Evolutionary conservation across 2,113 vertebrate genomes (phyloP).

Genomic region (Abramis brama): DNA sequence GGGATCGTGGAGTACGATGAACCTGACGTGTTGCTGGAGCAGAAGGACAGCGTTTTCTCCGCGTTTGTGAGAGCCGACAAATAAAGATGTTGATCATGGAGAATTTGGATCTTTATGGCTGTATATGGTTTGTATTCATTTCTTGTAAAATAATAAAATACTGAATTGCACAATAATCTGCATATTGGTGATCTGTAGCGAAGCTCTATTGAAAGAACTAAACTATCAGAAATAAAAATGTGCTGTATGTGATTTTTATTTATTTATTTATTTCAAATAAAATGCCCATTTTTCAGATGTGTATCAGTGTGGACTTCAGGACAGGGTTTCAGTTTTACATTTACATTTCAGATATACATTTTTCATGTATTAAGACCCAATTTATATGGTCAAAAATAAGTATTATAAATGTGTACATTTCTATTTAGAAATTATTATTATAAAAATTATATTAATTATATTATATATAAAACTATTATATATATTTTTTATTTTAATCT

Average conservation of each 20-base stretch:
- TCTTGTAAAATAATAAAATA: neutral
- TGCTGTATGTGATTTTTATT: neutral
- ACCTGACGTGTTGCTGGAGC: conserved; percentile 86
- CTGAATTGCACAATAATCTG: neutral
- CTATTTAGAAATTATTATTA: no score
- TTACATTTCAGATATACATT: no score
- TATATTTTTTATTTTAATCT: no score
- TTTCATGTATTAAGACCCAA: no score
- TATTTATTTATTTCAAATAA: no score
- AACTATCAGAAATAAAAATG: neutral
- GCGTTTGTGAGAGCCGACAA: conserved; percentile 97
- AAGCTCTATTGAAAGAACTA: neutral
- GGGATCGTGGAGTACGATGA: conserved; percentile 92
- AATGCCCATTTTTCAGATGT: no score
- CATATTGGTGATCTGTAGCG: neutral
- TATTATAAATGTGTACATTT: no score
- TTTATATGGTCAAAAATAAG: no score
- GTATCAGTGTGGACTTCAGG: no score
- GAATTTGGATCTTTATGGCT: conserved; percentile 43
- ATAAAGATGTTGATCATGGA: conserved; percentile 59
- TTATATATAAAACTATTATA: no score
- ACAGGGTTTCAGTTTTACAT: no score
- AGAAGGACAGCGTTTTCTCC: conserved; percentile 90
- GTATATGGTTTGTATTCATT: conserved; percentile 79
- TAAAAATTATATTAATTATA: no score